Conservation (phyloP, 2,888 invertebrate species). For the Colostygia pectinataria region DNA sequence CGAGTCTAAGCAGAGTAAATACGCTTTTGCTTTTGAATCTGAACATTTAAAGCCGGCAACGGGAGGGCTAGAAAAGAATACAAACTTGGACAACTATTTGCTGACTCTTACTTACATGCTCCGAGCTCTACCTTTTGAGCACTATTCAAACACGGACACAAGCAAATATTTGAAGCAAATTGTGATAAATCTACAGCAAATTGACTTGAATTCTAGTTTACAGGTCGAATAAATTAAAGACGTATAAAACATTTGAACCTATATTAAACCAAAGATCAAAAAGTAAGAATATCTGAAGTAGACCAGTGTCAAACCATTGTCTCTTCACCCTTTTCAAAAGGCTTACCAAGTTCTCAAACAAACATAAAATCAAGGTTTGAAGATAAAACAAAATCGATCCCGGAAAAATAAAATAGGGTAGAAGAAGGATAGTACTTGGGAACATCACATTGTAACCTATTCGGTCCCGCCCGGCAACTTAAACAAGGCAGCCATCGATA, state of each 20-base stretch:
- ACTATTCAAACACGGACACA: constrained; percentile 29
- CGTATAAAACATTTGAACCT: too few species aligned
- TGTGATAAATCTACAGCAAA: constrained; percentile 9
- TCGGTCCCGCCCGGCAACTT: constrained; percentile 29
- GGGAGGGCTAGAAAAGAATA: constrained; percentile 41
- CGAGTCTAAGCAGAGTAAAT: constrained; percentile 12
- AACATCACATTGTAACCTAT: constrained; percentile 37
- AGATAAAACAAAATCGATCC: constrained; percentile 27
- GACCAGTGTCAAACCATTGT: constrained; percentile 12
- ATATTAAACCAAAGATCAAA: too few species aligned
- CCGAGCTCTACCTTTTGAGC: constrained; percentile 35
- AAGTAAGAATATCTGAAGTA: constrained; percentile 3
- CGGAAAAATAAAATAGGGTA: constrained; percentile 21
- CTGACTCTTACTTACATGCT: constrained; percentile 38
- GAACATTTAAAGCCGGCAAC: constrained; percentile 42
- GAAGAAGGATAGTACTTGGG: constrained; percentile 19
- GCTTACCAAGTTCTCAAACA: constrained; percentile 22
- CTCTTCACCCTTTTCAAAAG: constrained; percentile 16
- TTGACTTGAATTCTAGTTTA: constrained; percentile 1
- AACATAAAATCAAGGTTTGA: constrained; percentile 26
- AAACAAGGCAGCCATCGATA: constrained; percentile 49
- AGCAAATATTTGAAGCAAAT: constrained; percentile 22
- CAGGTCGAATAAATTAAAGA: not conserved
- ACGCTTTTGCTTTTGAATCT: constrained; percentile 38
- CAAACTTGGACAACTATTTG: constrained; percentile 43